Evolutionary conservation across 2,797 vertebrate species (phyloP).

Genomic region (Strix occidentalis): DNA sequence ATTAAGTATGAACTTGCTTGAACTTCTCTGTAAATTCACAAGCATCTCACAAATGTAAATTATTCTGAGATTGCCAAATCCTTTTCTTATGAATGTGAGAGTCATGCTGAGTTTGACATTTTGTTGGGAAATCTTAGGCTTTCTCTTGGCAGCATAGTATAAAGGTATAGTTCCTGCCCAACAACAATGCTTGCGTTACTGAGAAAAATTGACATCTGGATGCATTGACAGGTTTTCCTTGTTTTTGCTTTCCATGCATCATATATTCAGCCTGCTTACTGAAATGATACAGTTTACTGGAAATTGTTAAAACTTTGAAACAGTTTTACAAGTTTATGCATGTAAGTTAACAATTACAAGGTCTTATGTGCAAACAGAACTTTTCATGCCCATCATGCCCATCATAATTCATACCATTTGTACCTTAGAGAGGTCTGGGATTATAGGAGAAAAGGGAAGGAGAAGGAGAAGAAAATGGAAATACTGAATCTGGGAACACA

Average conservation of each 20-base stretch:
- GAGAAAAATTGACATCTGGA: background rate
- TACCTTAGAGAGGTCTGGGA: background rate
- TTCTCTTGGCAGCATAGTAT: background rate
- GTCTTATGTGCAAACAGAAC: slow-evolving; percentile 14
- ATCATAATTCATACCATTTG: background rate
- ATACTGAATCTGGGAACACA: background rate
- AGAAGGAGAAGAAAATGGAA: background rate
- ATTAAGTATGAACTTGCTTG: slow-evolving; percentile 41
- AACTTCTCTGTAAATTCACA: slow-evolving; percentile 56
- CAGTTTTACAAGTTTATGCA: slow-evolving; percentile 24
- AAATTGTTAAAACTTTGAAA: slow-evolving; percentile 33
- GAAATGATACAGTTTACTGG: slow-evolving; percentile 42
- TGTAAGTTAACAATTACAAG: slow-evolving; percentile 35
- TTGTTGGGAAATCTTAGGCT: slow-evolving; percentile 62
- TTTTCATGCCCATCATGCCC: background rate
- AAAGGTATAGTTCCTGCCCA: slow-evolving; percentile 27
- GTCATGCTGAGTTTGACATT: slow-evolving; percentile 52
- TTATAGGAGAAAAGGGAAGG: background rate
- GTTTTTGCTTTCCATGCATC: slow-evolving; percentile 7
- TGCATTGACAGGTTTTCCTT: background rate
- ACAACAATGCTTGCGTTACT: slow-evolving; percentile 19
- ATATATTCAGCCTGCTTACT: slow-evolving; percentile 6
- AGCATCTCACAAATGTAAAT: slow-evolving; percentile 62
- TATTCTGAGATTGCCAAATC: slow-evolving; percentile 65
- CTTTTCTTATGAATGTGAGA: slow-evolving; percentile 49